These are phyloP conservation scores for Bubo scandiacus DNA, from an alignment of 2,113 vertebrate genomes.

Conservation along the genomic window DNA sequence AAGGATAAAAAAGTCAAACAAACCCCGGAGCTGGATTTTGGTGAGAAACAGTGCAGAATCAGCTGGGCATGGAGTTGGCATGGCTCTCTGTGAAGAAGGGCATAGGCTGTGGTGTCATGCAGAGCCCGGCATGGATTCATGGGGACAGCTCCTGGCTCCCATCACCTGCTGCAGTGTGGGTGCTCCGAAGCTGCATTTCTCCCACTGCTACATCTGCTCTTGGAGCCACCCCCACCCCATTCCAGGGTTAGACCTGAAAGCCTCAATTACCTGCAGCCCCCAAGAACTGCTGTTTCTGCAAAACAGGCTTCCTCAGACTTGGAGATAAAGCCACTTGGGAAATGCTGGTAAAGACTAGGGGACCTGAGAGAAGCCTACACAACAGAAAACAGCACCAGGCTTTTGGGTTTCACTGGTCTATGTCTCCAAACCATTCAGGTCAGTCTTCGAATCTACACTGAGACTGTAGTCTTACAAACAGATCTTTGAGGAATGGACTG, in stretches of 20 bases:
- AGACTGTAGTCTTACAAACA: background rate
- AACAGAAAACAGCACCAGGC: accelerated
- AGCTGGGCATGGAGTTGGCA: background rate
- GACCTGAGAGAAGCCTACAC: background rate
- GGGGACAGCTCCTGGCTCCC: background rate
- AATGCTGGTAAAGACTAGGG: background rate
- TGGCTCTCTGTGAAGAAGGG: background rate
- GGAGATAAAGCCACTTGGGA: background rate
- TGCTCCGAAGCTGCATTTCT: background rate
- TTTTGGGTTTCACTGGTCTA: background rate
- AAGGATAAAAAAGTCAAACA: constrained; percentile 9
- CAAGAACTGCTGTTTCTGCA: background rate
- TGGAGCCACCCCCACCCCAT: background rate
- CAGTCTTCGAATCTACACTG: background rate
- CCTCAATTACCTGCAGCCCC: background rate
- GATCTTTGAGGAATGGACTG: background rate
- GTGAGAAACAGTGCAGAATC: constrained; percentile 1
- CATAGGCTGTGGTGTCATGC: background rate
- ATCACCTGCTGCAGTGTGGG: background rate
- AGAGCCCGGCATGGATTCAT: accelerated
- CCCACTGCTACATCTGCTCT: background rate
- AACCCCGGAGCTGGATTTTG: constrained; percentile 37
- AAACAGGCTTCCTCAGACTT: background rate
- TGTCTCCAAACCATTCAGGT: background rate
- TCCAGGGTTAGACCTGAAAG: background rate